A percentile compares a stretch with the other conserved stretches of the same genome.
Conservation (phyloP, 2,888 invertebrate species). For the Cotesia congregata region DNA sequence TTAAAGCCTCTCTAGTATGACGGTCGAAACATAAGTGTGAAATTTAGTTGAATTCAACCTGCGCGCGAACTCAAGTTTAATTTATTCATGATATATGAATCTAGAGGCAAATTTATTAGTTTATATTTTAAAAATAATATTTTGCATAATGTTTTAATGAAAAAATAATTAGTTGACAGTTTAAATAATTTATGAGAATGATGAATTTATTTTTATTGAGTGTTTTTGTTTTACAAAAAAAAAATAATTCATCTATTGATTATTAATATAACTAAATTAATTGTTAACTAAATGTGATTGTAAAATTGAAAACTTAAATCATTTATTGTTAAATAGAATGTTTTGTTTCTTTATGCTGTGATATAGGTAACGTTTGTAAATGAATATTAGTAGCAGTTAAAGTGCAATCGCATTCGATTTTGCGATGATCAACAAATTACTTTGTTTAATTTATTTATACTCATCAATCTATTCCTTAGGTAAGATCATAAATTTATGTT, state of each 20-base stretch:
- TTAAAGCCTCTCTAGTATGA: constrained; percentile 45
- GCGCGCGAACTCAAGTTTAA: constrained; percentile 24
- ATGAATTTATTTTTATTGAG: neutral
- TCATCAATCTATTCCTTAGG: constrained; percentile 62
- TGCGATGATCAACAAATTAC: constrained; percentile 66
- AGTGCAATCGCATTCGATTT: constrained; percentile 40
- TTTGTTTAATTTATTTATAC: constrained; percentile 62
- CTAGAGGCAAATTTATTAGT: neutral
- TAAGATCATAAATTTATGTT: constrained; percentile 47
- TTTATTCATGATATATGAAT: constrained; percentile 1
- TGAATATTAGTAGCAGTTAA: constrained; percentile 21
- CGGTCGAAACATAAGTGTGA: constrained; percentile 22
- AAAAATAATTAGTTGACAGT: neutral
- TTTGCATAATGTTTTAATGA: neutral
- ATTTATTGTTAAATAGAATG: neutral
- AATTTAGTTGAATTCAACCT: constrained; percentile 18
- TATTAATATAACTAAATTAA: neutral
- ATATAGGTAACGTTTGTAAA: constrained; percentile 15
- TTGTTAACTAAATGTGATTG: neutral
- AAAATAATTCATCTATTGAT: neutral
- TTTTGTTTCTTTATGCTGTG: neutral
- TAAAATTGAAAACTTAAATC: neutral
- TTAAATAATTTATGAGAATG: neutral
- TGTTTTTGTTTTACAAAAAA: neutral
- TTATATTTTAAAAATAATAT: neutral